A percentile compares a stretch with the other conserved stretches of the same genome.
Evolutionary conservation across 2,888 invertebrate genomes (phyloP).

Genomic region (Prosopocoilus inquinatus): DNA sequence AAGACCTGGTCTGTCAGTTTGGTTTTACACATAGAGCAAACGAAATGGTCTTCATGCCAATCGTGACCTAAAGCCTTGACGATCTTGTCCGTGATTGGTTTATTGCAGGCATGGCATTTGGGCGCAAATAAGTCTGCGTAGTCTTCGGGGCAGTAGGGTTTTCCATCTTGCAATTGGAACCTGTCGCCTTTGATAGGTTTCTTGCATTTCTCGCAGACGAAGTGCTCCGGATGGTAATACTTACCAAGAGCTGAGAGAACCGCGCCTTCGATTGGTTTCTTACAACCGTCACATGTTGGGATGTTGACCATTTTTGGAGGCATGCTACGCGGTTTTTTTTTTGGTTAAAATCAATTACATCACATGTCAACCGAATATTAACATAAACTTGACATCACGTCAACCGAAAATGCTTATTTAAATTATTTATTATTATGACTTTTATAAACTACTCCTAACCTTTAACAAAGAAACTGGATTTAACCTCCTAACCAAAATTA

Average conservation of each 20-base stretch:
- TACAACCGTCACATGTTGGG: slow-evolving; percentile 56
- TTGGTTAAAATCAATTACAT: too few relatives aligned
- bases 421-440: too few relatives aligned
- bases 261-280: slow-evolving; percentile 56
- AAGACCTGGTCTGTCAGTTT: slow-evolving; percentile 84
- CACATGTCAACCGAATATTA: too few relatives aligned
- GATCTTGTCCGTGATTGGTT: slow-evolving; percentile 81
- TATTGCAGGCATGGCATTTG: slow-evolving; percentile 83
- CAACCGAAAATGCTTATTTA: too few relatives aligned
- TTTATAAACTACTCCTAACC: too few relatives aligned
- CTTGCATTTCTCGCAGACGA: slow-evolving; percentile 86
- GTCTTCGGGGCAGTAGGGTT: slow-evolving; percentile 85
- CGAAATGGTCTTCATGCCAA: slow-evolving; percentile 93
- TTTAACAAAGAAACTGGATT: too few relatives aligned
- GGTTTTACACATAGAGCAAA: slow-evolving; percentile 80
- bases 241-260: slow-evolving; percentile 86
- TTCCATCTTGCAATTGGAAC: slow-evolving; percentile 84
- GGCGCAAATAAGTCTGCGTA: slow-evolving; percentile 85
- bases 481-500: too few relatives aligned
- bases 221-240: slow-evolving; percentile 95
- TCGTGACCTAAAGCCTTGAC: slow-evolving; percentile 84
- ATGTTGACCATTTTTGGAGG: slow-evolving; percentile 30
- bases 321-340: too few relatives aligned
- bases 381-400: too few relatives aligned
- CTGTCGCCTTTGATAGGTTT: slow-evolving; percentile 86